Percentiles rank a stretch among this genome's conserved stretches.
Conservation (phyloP, 2,797 vertebrate genomes). For the Pyrocephalus nanus region DNA sequence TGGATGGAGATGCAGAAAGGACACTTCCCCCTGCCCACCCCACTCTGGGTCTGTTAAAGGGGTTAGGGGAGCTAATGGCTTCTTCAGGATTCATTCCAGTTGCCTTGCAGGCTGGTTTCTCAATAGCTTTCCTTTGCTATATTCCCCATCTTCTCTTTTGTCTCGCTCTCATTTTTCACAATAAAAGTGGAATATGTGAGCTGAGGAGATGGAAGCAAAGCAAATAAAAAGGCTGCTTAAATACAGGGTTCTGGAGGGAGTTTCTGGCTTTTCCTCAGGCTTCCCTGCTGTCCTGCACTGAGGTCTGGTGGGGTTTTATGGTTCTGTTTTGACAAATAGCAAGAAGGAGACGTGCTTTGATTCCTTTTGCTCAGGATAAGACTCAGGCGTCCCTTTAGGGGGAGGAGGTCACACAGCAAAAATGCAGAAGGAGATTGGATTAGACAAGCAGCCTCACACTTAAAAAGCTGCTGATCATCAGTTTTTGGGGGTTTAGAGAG, state of each 20-base stretch:
- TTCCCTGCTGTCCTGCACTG: not conserved
- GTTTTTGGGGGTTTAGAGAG: not conserved
- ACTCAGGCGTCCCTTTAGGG: not conserved
- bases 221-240: conserved; percentile 6
- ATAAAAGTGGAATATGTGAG: not conserved
- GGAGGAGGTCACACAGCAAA: not conserved
- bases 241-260: not conserved
- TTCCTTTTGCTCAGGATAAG: not conserved
- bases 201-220: not conserved
- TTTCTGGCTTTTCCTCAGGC: not conserved
- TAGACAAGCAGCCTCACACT: not conserved
- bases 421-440: not conserved
- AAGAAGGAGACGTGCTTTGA: not conserved
- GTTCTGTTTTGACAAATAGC: not conserved
- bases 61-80: not conserved
- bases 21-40: not conserved
- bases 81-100: not conserved
- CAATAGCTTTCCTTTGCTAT: not conserved
- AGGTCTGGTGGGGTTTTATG: not conserved
- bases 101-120: not conserved
- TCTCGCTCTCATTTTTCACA: not conserved
- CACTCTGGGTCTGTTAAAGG: not conserved
- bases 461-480: not conserved
- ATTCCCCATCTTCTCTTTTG: not conserved
- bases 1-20: not conserved